Evolutionary conservation across 1,140 invertebrate genomes (phyloP).

Genomic region (Anadara kagoshimensis): DNA sequence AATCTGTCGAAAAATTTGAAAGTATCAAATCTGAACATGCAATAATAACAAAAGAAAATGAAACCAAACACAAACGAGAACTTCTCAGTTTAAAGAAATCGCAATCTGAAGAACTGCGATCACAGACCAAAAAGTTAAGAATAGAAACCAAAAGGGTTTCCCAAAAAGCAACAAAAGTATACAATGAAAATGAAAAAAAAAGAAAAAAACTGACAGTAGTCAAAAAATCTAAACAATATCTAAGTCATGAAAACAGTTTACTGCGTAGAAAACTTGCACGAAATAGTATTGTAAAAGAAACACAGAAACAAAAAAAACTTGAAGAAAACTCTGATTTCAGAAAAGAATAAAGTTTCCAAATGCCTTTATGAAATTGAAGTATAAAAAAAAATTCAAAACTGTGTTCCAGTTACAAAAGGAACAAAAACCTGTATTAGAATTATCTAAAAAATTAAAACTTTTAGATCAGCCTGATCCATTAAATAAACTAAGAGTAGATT

Average conservation of each 20-base stretch:
- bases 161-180: conserved; percentile 1
- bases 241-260: background rate
- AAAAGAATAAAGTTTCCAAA: conserved; percentile 11
- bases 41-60: background rate
- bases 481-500: too few relatives aligned
- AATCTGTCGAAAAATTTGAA: conserved; percentile 4
- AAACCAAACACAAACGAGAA: background rate
- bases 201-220: background rate
- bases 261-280: conserved; percentile 3
- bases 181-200: background rate
- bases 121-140: too few relatives aligned
- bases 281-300: too few relatives aligned
- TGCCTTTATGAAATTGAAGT: background rate
- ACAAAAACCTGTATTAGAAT: background rate
- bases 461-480: background rate
- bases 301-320: too few relatives aligned
- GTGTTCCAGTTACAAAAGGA: background rate
- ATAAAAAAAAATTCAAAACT: conserved; percentile 1
- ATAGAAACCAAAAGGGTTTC: background rate
- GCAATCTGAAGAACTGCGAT: too few relatives aligned
- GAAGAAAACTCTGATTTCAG: conserved; percentile 2
- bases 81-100: too few relatives aligned
- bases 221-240: background rate
- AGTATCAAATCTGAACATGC: background rate
- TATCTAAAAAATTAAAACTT: background rate